phyloP scores from a whole-genome alignment of 2,888 invertebrate genomes.

The Luffia ferchaultella region DNA sequence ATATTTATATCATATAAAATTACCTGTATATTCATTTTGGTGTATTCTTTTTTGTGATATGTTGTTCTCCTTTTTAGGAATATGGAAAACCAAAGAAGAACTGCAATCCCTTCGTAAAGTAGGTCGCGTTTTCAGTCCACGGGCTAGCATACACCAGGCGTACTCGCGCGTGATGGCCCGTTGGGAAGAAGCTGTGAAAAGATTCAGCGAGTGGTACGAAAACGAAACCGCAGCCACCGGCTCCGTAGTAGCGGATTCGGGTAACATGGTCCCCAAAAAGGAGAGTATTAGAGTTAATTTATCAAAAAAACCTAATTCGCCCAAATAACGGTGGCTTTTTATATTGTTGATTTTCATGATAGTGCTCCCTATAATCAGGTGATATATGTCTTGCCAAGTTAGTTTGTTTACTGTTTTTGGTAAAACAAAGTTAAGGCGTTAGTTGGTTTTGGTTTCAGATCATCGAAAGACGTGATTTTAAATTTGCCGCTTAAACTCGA shows the following conservation, averaged over 20 bases:
- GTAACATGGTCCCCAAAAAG: constrained; percentile 15
- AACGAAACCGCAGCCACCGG: constrained; percentile 20
- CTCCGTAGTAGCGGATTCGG: constrained; percentile 25
- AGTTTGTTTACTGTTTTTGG: constrained; percentile 12
- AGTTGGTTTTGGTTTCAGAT: no score
- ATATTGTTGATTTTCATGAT: constrained; percentile 26
- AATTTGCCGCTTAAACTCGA: no score
- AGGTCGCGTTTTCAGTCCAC: constrained; percentile 69
- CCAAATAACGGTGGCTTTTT: constrained; percentile 51
- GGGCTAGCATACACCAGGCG: constrained; percentile 31
- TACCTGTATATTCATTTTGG: no score
- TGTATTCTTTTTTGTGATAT: background rate
- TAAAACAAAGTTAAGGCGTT: no score
- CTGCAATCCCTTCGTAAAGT: constrained; percentile 66
- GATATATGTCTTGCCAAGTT: constrained; percentile 26
- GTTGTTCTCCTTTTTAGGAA: constrained; percentile 56
- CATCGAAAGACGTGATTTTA: no score
- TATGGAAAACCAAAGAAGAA: constrained; percentile 77
- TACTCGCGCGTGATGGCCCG: constrained; percentile 42
- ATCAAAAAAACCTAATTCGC: constrained; percentile 22
- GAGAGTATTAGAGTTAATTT: background rate
- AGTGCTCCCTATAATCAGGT: constrained; percentile 36
- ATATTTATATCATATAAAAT: no score
- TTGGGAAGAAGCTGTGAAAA: constrained; percentile 67
- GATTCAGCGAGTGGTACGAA: constrained; percentile 66